Evolutionary conservation across 2,113 vertebrate species (phyloP).

Genomic region (Theristicus caerulescens): DNA sequence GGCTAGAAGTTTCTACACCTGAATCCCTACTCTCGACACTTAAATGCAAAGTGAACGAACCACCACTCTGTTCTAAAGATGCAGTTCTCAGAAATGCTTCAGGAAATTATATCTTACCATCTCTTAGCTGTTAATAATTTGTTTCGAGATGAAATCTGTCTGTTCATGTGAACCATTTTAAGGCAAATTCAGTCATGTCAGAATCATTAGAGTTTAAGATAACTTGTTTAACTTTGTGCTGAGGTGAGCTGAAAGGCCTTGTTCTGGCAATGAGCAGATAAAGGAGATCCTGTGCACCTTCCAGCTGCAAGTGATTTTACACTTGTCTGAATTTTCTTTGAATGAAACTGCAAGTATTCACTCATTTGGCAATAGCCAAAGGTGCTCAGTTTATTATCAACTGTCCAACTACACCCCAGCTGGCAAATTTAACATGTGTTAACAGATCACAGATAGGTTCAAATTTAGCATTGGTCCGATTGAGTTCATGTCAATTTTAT

Average conservation of each 20-base stretch:
- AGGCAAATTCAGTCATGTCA: background rate
- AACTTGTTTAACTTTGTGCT: background rate
- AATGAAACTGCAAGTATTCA: background rate
- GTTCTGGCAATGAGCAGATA: background rate
- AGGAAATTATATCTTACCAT: background rate
- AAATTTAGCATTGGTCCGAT: background rate
- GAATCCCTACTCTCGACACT: background rate
- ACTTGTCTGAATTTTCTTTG: background rate
- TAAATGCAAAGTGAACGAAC: background rate
- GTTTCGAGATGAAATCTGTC: background rate
- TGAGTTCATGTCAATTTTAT: background rate
- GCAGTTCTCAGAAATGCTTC: background rate
- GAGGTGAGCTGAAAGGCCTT: background rate
- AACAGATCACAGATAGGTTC: background rate
- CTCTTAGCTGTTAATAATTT: background rate
- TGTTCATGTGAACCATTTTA: background rate
- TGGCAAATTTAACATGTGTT: background rate
- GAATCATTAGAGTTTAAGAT: background rate
- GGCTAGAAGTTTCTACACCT: background rate
- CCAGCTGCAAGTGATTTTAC: background rate
- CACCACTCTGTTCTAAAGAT: background rate
- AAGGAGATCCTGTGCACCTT: background rate
- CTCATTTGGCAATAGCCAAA: background rate
- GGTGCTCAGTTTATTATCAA: background rate
- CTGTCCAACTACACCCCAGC: background rate